Percentiles rank a stretch among this genome's conserved stretches.
These are phyloP conservation scores for Drosophila leonis DNA, from an alignment of 2,888 invertebrate species.

Conservation along the genomic window DNA sequence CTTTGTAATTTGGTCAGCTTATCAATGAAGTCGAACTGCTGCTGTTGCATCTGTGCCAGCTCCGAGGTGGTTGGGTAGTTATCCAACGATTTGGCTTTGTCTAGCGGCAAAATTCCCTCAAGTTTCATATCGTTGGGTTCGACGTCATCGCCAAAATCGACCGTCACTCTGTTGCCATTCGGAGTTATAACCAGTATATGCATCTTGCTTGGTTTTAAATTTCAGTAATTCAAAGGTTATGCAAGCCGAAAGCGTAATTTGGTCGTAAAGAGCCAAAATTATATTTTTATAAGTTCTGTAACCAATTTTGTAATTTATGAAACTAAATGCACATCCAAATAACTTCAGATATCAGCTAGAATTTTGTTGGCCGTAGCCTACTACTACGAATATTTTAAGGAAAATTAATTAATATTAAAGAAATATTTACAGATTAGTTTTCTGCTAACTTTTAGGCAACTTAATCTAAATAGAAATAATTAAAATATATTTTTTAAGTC, in stretches of 20 bases:
- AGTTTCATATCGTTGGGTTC: neutral
- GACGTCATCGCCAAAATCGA: conserved; percentile 48
- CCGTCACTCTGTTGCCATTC: conserved; percentile 49
- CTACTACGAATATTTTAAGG: neutral
- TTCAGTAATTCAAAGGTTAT: conserved; percentile 18
- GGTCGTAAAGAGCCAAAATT: conserved; percentile 39
- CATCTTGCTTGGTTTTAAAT: conserved; percentile 33
- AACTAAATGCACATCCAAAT: neutral
- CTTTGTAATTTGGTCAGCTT: neutral
- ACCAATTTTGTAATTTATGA: conserved; percentile 35
- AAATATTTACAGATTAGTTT: too few relatives aligned
- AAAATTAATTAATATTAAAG: too few relatives aligned
- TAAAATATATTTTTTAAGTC: too few relatives aligned
- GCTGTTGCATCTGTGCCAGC: neutral
- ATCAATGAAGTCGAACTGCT: neutral
- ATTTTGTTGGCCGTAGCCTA: neutral
- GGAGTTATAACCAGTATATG: conserved; percentile 65
- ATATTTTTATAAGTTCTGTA: conserved; percentile 15
- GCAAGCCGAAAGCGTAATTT: conserved; percentile 49
- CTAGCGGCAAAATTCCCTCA: conserved; percentile 3
- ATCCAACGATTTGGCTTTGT: conserved; percentile 1
- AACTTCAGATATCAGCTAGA: too few relatives aligned
- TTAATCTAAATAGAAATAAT: too few relatives aligned
- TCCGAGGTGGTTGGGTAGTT: conserved; percentile 10
- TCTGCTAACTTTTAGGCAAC: too few relatives aligned